A percentile compares a stretch with the other conserved stretches of the same genome.
Conservation (phyloP, 2,113 vertebrate species). For the Alouatta palliata region DNA sequence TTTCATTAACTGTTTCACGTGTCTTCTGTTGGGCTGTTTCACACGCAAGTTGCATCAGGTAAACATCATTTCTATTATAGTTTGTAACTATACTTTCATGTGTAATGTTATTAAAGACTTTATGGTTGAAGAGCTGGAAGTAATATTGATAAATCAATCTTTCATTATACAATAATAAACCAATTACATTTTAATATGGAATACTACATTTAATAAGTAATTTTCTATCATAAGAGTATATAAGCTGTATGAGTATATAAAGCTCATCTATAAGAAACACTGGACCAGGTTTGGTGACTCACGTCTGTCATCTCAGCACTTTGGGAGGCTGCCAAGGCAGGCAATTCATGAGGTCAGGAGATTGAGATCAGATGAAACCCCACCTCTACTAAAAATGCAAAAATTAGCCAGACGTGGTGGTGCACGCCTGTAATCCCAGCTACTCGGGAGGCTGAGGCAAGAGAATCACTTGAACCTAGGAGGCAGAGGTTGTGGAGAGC, state of each 20-base stretch:
- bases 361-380: too few relatives aligned
- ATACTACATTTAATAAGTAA: not conserved
- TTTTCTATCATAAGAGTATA: not conserved
- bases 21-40: not conserved
- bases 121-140: not conserved
- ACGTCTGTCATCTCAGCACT: too few relatives aligned
- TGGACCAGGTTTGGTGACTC: too few relatives aligned
- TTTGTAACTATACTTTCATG: not conserved
- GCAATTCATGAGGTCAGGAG: too few relatives aligned
- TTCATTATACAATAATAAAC: not conserved
- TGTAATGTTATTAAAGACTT: not conserved
- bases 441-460: too few relatives aligned
- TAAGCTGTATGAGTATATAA: not conserved
- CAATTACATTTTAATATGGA: not conserved
- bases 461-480: too few relatives aligned
- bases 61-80: not conserved
- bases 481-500: too few relatives aligned
- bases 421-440: too few relatives aligned
- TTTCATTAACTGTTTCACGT: not conserved
- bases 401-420: too few relatives aligned
- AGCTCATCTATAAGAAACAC: too few relatives aligned
- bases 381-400: too few relatives aligned
- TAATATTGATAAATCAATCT: not conserved
- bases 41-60: not conserved
- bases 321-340: too few relatives aligned